A percentile compares a stretch with the other conserved stretches of the same genome.
Evolutionary conservation across 2,888 invertebrate species (phyloP).

Genomic region (Andrena bicolor): DNA sequence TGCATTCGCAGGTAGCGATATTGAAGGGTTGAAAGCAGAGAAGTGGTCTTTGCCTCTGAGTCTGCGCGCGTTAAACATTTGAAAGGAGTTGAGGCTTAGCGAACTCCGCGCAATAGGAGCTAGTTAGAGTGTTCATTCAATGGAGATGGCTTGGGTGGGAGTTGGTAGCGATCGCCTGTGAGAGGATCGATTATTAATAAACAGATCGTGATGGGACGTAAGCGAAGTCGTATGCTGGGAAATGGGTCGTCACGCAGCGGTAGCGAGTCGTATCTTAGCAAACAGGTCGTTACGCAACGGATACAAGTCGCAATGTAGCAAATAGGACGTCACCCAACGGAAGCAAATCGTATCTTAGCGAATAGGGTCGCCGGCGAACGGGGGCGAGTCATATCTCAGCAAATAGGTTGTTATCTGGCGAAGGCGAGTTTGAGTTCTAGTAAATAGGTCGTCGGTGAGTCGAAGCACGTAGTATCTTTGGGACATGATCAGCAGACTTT

Average conservation of each 20-base stretch:
- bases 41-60: not conserved
- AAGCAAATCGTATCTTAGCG: slow-evolving; percentile 39
- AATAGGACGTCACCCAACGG: slow-evolving; percentile 37
- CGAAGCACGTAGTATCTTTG: slow-evolving; percentile 9
- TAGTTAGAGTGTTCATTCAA: not conserved
- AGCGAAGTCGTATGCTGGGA: not conserved
- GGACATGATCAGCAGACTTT: not conserved
- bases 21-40: not conserved
- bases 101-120: not conserved
- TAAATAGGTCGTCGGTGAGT: slow-evolving; percentile 17
- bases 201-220: not conserved
- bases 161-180: not conserved
- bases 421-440: not conserved
- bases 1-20: not conserved
- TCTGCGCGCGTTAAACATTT: not conserved
- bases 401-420: slow-evolving; percentile 42
- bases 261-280: slow-evolving; percentile 13
- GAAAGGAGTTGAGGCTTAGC: not conserved
- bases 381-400: slow-evolving; percentile 27
- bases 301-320: slow-evolving; percentile 36
- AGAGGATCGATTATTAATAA: slow-evolving; percentile 30
- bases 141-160: not conserved
- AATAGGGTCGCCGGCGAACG: slow-evolving; percentile 25
- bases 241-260: slow-evolving; percentile 13
- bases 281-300: slow-evolving; percentile 49